Evolutionary conservation across 2,113 vertebrate species (phyloP), one percentile per base, ranked within the genome.

Genomic region (Pseudopodoces humilis): DNA sequence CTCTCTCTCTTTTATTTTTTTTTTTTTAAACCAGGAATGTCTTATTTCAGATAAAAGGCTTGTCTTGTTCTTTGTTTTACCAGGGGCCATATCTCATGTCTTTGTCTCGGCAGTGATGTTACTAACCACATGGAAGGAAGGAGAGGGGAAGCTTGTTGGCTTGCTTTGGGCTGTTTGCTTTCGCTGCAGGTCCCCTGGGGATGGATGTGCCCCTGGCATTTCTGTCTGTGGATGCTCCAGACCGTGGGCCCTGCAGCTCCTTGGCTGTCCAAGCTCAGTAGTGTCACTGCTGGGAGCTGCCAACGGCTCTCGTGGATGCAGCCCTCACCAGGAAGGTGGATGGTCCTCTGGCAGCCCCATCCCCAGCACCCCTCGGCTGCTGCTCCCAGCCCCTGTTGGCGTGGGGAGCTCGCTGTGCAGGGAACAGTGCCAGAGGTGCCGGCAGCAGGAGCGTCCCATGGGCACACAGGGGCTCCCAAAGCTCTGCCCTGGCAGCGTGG

Each of bases 361-460:
- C 13, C 64, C 64, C 37, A 0, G 1, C 3, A 11, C 12, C 28
- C 31, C 37, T 11, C 4, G 3, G 58, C 75, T 28, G 49, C 70
- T 21, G 56, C 76, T 22, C 11, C 33, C 8, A 2, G 39, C 4
- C 39, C 41, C 2, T 2, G 2, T 2, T 0, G 3, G 15, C 1
- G 2, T 0, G 3, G 8, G 63, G 65, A 11, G 25, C 37, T 19
- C 5, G 31, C 67, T 6, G 31, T 9, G 43, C 1, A 1, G 7
- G 50, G 59, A 11, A 11, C 22, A 1, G 3, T 1, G 27, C 60
- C 1, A 1, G 46, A 9, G 68, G 21, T 4, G n/a, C 28, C 0
- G 1, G 47, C 30, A 52, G 63, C 2, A 1, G 47, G 55, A 28
- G 21, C 3, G 0, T 33, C 63, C 52, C 2, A 0, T 0, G 27